These are phyloP conservation scores for Lota lota DNA, from an alignment of 2,113 vertebrate genomes.

Conservation along the genomic window DNA sequence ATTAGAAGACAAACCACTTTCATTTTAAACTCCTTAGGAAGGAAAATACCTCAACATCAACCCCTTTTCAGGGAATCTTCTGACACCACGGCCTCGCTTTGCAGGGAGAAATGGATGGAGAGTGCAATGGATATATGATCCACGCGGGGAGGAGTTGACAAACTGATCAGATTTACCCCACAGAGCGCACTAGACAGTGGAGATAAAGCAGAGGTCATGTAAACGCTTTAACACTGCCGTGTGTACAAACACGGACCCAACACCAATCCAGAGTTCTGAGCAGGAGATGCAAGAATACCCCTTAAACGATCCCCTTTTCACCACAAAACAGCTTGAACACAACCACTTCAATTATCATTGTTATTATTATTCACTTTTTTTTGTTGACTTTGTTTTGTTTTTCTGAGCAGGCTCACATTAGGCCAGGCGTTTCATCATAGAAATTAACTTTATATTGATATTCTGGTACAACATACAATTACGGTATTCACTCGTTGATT, in stretches of 20 bases:
- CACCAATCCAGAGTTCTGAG: slow-evolving; percentile 64
- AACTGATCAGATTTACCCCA: not conserved
- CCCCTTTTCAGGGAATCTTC: no score
- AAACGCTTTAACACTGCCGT: slow-evolving; percentile 42
- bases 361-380: slow-evolving; percentile 20
- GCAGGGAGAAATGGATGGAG: not conserved
- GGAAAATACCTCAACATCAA: no score
- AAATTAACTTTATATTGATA: no score
- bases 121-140: no score
- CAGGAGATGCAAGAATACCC: slow-evolving; percentile 26
- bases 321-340: slow-evolving; percentile 36
- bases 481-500: slow-evolving; percentile 64
- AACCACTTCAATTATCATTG: slow-evolving; percentile 32
- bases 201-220: slow-evolving; percentile 25
- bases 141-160: slow-evolving; percentile 12
- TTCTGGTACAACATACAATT: slow-evolving; percentile 58
- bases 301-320: slow-evolving; percentile 21
- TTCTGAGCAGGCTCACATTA: slow-evolving; percentile 19
- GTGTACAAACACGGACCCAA: slow-evolving; percentile 55
- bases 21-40: not conserved
- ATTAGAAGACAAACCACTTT: not conserved
- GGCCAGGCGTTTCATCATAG: no score
- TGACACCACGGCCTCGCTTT: not conserved
- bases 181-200: slow-evolving; percentile 24
- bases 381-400: not conserved